Conservation (phyloP, 2,888 invertebrate species). For the Himalopsyche tibetana region DNA sequence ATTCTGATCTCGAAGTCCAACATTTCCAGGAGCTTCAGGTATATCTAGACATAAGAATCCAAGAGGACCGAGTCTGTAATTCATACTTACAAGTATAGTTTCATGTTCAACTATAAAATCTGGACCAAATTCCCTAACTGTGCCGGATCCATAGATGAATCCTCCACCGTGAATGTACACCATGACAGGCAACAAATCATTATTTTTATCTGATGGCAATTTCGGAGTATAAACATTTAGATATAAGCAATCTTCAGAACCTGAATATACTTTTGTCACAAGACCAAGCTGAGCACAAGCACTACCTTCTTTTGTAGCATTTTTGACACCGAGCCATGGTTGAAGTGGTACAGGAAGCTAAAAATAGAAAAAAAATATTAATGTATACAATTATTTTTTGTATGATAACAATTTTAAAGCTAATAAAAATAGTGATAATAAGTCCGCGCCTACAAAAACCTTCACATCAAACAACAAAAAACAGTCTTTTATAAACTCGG, state of each 20-base stretch:
- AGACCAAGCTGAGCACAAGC: conserved; percentile 45
- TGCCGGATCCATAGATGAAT: conserved; percentile 66
- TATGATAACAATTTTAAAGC: no score
- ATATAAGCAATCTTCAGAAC: conserved; percentile 66
- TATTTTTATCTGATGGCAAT: conserved; percentile 32
- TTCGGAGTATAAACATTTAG: conserved; percentile 66
- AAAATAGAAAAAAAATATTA: conserved; percentile 7
- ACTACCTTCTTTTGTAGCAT: conserved; percentile 71
- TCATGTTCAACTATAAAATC: conserved; percentile 65
- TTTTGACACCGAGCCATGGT: conserved; percentile 69
- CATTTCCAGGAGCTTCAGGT: conserved; percentile 59
- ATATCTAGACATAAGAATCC: conserved; percentile 66
- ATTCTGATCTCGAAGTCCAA: conserved; percentile 60
- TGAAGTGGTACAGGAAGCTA: conserved; percentile 67
- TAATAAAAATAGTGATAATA: no score
- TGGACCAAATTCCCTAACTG: conserved; percentile 65
- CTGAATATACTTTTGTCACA: conserved; percentile 44
- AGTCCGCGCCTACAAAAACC: no score
- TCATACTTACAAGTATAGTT: conserved; percentile 67
- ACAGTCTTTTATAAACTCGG: no score
- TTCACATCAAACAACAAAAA: no score
- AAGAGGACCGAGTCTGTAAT: conserved; percentile 67
- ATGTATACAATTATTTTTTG: no score
- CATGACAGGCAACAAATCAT: conserved; percentile 53
- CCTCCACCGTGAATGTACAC: conserved; percentile 68